Base-by-base conservation (phyloP, 2,113 vertebrate genomes). In the Calcarius ornatus region DNA sequence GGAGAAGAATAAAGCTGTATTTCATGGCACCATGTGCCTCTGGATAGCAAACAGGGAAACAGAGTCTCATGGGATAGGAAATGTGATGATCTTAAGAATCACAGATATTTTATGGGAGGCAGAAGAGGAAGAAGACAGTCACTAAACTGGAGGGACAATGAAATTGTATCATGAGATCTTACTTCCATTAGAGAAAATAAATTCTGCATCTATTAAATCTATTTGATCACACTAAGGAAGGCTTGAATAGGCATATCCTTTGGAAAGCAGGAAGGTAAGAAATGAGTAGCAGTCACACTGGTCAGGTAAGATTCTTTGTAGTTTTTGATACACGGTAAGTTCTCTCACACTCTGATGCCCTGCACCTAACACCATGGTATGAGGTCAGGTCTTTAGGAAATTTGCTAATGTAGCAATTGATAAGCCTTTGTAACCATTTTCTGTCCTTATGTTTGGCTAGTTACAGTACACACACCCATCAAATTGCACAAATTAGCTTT, bases 291-390 rank as follows among this genome's bases (percentile, higher is more conserved):
- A 75, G 23, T 28, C 24, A 43, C 25, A 42, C 5, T 17, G 7
- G 4, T 59, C 28, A 15, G 23, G 19, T 65, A 24, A 61, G 16
- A 31, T 9, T 51, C 11, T 50, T 42, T 66, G 12, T 27, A 13
- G 8, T 1, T 81, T 93, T 81, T 68, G 11, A 64, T n/a, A 33
- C 3, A 6, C 0, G 2, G 10, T 15, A 79, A 37, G 11, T 90
- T 50, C 16, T 43, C 54, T 37, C 35, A n/a, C 12, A 13, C 4
- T 19, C n/a, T 31, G 3, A 60, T 25, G 19, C 9, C 35, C 14
- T 22, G 5, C 30, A 61, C 2, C 2, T 21, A 43, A 65, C 6
- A 33, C 16, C 14, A 8, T 1, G 2, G 4, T 22, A 35, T 10
- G 38, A 73, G 25, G n/a, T 53, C 8, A 64, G 28, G 16, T 37